phyloP scores from a whole-genome alignment of 92 coral and sea anemone species.

The Porites cylindrica region DNA sequence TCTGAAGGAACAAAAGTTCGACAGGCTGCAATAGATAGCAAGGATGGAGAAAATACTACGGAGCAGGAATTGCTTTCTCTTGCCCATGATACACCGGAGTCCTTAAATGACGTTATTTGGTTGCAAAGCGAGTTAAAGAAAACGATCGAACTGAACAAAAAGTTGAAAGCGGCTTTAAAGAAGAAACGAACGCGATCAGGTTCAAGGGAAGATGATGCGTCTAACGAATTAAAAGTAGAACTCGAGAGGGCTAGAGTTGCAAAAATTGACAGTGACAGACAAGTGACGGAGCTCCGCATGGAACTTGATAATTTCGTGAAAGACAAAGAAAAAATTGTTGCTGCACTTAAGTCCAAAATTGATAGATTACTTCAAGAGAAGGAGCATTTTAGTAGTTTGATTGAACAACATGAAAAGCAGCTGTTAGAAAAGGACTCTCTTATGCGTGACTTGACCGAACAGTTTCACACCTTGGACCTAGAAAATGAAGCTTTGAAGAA shows the following conservation, averaged over 20 bases:
- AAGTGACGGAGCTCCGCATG: slow-evolving; percentile 56
- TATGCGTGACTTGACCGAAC: slow-evolving; percentile 50
- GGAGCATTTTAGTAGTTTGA: slow-evolving; percentile 57
- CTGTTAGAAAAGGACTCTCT: slow-evolving; percentile 74
- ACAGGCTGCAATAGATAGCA: background rate
- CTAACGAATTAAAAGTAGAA: slow-evolving; percentile 50
- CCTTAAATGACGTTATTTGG: slow-evolving; percentile 24
- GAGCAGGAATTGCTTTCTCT: background rate
- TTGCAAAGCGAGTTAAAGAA: slow-evolving; percentile 39
- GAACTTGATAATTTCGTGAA: slow-evolving; percentile 59
- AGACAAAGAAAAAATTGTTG: slow-evolving; percentile 67
- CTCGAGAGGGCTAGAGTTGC: slow-evolving; percentile 64
- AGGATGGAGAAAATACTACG: background rate
- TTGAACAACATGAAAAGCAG: slow-evolving; percentile 52
- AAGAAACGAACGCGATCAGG: slow-evolving; percentile 27
- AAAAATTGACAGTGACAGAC: slow-evolving; percentile 63
- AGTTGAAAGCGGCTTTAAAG: slow-evolving; percentile 21
- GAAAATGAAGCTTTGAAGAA: slow-evolving; percentile 26
- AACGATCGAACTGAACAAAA: background rate
- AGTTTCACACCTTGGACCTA: slow-evolving; percentile 20
- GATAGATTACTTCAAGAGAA: slow-evolving; percentile 60
- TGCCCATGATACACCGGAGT: background rate
- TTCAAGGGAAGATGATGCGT: slow-evolving; percentile 41
- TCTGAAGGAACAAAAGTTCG: slow-evolving; percentile 28
- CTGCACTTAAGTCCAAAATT: slow-evolving; percentile 50